A percentile compares a stretch with the other conserved stretches of the same genome.
Conservation (phyloP, 2,113 vertebrate species). For the Furnarius figulus region DNA sequence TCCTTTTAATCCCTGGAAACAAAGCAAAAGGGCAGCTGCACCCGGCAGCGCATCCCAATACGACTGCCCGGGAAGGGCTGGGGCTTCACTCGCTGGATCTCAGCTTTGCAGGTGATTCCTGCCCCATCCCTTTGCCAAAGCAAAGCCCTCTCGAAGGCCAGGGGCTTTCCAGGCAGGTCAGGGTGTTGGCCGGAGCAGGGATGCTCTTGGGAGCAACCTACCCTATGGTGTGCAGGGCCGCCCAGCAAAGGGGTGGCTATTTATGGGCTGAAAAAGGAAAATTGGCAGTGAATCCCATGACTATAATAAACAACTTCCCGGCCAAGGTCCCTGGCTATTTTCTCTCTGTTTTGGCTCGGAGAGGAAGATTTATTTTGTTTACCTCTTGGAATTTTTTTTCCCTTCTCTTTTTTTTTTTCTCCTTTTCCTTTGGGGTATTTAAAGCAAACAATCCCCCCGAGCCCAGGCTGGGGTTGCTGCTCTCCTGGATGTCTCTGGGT, state of each 20-base stretch:
- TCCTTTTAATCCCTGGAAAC: constrained; percentile 1
- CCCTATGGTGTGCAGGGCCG: background rate
- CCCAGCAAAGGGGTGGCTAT: background rate
- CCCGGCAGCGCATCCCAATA: background rate
- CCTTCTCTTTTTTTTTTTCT: background rate
- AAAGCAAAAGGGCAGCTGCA: constrained; percentile 45
- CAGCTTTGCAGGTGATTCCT: constrained; percentile 20
- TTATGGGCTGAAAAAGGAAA: constrained; percentile 41
- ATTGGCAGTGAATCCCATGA: constrained; percentile 29
- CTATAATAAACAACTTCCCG: constrained; percentile 55
- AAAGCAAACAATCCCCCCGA: background rate
- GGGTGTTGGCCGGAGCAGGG: background rate
- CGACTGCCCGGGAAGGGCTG: background rate
- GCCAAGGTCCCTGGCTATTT: constrained; percentile 56
- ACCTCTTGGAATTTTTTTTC: background rate
- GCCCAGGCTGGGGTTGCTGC: background rate
- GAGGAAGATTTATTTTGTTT: constrained; percentile 51
- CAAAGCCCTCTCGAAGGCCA: background rate
- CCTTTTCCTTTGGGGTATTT: background rate
- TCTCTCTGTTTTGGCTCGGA: constrained; percentile 47
- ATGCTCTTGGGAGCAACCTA: background rate
- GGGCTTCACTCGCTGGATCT: background rate
- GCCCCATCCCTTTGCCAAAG: background rate
- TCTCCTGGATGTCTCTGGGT: background rate
- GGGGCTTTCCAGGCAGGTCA: background rate